Evolutionary conservation across 2,113 vertebrate genomes (phyloP), one percentile per base, ranked within the genome.

Genomic region (Benitochromis conjunctus): DNA sequence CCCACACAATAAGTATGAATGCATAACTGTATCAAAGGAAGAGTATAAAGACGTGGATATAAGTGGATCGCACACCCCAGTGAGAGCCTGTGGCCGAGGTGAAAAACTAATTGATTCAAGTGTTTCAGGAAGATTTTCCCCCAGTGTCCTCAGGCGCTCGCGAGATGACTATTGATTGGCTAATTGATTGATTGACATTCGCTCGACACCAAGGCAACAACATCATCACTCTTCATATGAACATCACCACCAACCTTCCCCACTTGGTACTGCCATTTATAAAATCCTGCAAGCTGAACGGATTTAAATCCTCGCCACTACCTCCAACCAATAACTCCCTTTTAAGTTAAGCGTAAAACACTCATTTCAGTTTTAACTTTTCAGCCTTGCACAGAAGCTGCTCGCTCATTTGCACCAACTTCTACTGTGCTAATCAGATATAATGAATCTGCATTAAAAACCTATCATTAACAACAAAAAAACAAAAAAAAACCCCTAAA

Each of bases 101-200:
- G 31, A 86, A 91, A 66, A 87, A 90, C 88, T 91, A 87, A 95
- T 94, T 94, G 95, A 94, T 95, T 93, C 51, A 57, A 94, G 92
- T 88, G 89, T 94, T 94, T 92, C 88, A 89, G 80, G 80, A 84
- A 94, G 93, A 93, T 91, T 92, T 91, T 79, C 51, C 51, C 51
- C 83, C 69, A 38, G 79, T 91, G 88, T 93, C 92, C 93, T 93
- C 43, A 80, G 82, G 93, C 91, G 87, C 80, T 91, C 71, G 85
- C 88, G 58, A 94, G 93, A 95, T 94, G 94, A 95, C 91, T 95
- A 96, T 96, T 91, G 95, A 96, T 96, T 89, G 90, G 85, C 86
- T 93, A 93, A 96, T 89, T 95, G 95, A 96, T 95, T 96, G 94
- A 96, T 94, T 95, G 91, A 92, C 92, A 93, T 86, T 83, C 24